Conservation (phyloP, 1,140 invertebrate species). For the Polypedilum vanderplanki region DNA sequence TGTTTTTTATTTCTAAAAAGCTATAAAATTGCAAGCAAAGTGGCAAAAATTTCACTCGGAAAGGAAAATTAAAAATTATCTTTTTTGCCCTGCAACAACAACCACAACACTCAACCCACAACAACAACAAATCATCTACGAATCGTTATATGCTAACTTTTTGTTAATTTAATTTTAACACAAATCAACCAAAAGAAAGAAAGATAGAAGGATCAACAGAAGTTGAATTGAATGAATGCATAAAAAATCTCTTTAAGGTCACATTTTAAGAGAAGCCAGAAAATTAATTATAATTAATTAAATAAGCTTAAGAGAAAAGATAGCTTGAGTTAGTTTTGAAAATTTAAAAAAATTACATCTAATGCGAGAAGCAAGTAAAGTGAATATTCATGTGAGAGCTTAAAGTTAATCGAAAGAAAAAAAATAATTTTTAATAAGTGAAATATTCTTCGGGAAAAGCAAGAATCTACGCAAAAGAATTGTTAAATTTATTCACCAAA, state of each 20-base stretch:
- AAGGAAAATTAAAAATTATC: not conserved
- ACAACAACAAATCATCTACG: not conserved
- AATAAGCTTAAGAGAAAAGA: too few relatives aligned
- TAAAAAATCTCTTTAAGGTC: too few relatives aligned
- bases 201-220: not conserved
- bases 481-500: not conserved
- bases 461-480: not conserved
- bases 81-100: not conserved
- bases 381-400: not conserved
- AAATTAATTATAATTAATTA: too few relatives aligned
- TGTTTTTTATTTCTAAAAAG: not conserved
- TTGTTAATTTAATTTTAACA: not conserved
- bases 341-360: too few relatives aligned
- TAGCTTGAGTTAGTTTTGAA: too few relatives aligned
- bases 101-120: slow-evolving; percentile 7
- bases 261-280: too few relatives aligned
- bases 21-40: not conserved
- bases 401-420: not conserved
- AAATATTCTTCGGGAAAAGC: not conserved
- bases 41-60: slow-evolving; percentile 6
- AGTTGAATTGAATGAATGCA: too few relatives aligned
- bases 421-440: too few relatives aligned
- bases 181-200: not conserved
- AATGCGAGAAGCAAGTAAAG: too few relatives aligned
- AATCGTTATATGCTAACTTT: not conserved